Conservation (phyloP, 2,113 vertebrate genomes). For the Podilymbus podiceps region DNA sequence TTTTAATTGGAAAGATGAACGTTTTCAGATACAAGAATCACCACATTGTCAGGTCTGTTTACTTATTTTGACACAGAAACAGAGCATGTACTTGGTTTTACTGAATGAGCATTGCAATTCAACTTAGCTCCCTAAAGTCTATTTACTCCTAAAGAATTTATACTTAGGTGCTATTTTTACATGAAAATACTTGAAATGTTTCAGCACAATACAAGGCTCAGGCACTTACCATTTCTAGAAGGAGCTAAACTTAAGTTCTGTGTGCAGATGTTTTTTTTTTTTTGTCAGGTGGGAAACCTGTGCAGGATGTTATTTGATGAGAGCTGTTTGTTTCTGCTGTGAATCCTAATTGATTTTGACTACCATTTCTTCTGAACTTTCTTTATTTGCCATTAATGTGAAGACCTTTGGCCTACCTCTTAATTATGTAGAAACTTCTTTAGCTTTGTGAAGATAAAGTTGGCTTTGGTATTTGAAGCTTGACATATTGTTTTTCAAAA, state of each 20-base stretch:
- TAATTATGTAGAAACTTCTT: background rate
- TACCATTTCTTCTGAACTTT: background rate
- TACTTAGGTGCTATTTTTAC: background rate
- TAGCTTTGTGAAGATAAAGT: background rate
- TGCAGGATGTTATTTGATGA: background rate
- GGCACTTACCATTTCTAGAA: background rate
- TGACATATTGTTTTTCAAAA: background rate
- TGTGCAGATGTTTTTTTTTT: background rate
- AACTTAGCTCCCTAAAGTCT: background rate
- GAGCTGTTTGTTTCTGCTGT: background rate
- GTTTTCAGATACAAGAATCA: background rate
- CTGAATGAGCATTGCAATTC: background rate
- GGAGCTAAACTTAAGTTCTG: background rate
- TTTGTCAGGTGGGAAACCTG: background rate
- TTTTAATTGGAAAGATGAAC: background rate
- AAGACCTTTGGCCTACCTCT: background rate
- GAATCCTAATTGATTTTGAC: background rate
- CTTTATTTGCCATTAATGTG: background rate
- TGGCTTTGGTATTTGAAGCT: background rate
- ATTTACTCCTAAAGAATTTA: background rate
- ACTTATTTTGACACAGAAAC: background rate
- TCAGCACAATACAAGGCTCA: background rate
- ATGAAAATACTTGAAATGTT: background rate
- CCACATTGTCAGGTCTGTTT: background rate
- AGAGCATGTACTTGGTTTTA: background rate